These are phyloP conservation scores for Eristalis tenax DNA, from an alignment of 2,888 invertebrate genomes.

Conservation along the genomic window DNA sequence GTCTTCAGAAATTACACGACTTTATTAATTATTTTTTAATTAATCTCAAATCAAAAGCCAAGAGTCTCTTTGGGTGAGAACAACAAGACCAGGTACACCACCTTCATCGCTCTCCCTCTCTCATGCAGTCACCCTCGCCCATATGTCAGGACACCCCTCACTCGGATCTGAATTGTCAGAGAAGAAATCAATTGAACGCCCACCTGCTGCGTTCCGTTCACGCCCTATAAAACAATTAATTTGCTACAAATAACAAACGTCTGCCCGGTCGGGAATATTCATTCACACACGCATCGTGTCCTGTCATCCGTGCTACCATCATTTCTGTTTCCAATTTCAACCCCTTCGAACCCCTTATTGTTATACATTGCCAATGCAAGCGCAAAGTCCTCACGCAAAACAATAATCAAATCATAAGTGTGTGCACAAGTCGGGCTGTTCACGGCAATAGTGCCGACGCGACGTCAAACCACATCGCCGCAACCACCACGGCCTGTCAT, in stretches of 20 bases:
- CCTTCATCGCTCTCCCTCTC: not conserved
- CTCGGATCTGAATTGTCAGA: not conserved
- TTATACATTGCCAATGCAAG: not conserved
- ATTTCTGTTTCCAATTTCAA: not conserved
- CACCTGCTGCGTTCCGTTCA: conserved; percentile 65
- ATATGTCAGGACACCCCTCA: not conserved
- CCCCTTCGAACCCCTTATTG: conserved; percentile 48
- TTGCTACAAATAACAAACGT: conserved; percentile 70
- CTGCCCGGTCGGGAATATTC: conserved; percentile 14
- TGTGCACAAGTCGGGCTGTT: conserved; percentile 23
- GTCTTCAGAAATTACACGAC: not conserved
- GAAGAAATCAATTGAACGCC: conserved; percentile 55
- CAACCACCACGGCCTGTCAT: conserved; percentile 35
- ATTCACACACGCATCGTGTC: not conserved
- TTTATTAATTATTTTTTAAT: conserved; percentile 33
- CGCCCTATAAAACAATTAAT: conserved; percentile 71
- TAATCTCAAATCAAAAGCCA: conserved; percentile 5
- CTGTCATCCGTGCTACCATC: not conserved
- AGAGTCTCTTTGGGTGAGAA: not conserved
- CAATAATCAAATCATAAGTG: conserved; percentile 36
- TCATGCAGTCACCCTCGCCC: no score
- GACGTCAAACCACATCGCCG: conserved; percentile 43
- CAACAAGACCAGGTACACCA: not conserved
- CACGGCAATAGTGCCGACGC: not conserved
- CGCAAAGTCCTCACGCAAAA: conserved; percentile 30